phyloP scores from a whole-genome alignment of 2,888 invertebrate species.

The Oithona nana region DNA sequence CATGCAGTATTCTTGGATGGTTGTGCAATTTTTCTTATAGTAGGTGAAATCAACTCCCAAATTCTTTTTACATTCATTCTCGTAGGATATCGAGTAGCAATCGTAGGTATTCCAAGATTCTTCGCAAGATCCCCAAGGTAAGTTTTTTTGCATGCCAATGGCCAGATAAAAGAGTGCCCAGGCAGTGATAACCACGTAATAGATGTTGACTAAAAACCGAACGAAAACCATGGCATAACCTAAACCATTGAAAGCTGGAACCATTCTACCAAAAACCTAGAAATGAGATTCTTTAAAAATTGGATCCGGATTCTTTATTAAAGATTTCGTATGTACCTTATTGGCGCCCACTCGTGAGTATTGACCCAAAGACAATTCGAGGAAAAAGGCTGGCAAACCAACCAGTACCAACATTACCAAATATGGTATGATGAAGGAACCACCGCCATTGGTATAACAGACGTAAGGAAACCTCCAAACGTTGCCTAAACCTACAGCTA shows the following conservation, averaged over 20 bases:
- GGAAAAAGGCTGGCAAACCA: slow-evolving; percentile 59
- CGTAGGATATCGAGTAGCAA: slow-evolving; percentile 5
- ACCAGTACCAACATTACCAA: slow-evolving; percentile 55
- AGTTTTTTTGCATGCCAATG: not conserved
- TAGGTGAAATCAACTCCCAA: not conserved
- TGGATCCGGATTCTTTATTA: not conserved
- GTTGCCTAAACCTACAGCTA: slow-evolving; percentile 51
- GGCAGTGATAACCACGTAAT: slow-evolving; percentile 16
- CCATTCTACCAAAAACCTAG: slow-evolving; percentile 16
- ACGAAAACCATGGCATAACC: slow-evolving; percentile 14
- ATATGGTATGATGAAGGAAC: slow-evolving; percentile 62
- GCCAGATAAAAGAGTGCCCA: slow-evolving; percentile 11
- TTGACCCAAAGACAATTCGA: slow-evolving; percentile 67
- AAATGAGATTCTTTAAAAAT: not conserved
- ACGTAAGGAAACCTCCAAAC: slow-evolving; percentile 56
- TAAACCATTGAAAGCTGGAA: slow-evolving; percentile 10
- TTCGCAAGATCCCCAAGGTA: slow-evolving; percentile 12
- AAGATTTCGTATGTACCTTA: slow-evolving; percentile 4
- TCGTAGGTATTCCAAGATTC: slow-evolving; percentile 9
- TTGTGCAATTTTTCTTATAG: not conserved
- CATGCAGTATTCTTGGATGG: not conserved
- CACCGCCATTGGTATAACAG: slow-evolving; percentile 49
- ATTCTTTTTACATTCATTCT: not conserved
- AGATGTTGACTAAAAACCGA: slow-evolving; percentile 10
- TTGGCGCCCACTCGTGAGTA: slow-evolving; percentile 58